These are phyloP conservation scores for Xanthorhoe designata DNA, from an alignment of 2,888 invertebrate genomes.

Conservation along the genomic window DNA sequence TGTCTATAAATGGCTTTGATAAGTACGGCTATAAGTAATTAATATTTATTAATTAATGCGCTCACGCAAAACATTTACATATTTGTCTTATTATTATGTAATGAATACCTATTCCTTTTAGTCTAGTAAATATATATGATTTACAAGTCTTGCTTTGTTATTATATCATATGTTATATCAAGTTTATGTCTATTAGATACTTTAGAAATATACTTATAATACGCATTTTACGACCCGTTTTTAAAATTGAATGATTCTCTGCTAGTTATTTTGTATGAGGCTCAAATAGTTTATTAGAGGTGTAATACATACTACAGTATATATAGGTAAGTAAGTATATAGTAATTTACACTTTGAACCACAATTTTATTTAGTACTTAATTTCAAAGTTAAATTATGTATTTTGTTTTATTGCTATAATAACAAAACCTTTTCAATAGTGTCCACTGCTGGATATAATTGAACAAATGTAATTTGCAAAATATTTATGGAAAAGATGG, in stretches of 20 bases:
- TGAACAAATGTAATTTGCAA: too few species aligned
- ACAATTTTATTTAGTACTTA: too few species aligned
- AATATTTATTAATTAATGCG: neutral
- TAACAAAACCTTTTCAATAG: too few species aligned
- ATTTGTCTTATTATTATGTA: too few species aligned
- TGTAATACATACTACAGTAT: too few species aligned
- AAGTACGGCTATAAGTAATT: neutral
- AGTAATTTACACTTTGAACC: too few species aligned
- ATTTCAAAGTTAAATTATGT: neutral
- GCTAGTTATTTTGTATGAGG: neutral
- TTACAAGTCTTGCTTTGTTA: neutral
- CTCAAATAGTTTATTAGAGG: neutral
- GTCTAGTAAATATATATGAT: neutral
- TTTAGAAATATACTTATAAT: neutral
- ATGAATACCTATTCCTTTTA: neutral
- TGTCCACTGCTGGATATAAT: too few species aligned
- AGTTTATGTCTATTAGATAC: constrained; percentile 10
- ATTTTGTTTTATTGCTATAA: neutral
- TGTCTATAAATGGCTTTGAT: neutral
- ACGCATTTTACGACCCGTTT: neutral
- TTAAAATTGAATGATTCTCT: neutral
- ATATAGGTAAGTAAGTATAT: too few species aligned
- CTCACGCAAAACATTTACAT: neutral
- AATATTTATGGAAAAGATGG: too few species aligned
- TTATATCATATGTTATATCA: constrained; percentile 1